Conservation (phyloP, 2,797 vertebrate genomes). For the Rhinatrema bivittatum region DNA sequence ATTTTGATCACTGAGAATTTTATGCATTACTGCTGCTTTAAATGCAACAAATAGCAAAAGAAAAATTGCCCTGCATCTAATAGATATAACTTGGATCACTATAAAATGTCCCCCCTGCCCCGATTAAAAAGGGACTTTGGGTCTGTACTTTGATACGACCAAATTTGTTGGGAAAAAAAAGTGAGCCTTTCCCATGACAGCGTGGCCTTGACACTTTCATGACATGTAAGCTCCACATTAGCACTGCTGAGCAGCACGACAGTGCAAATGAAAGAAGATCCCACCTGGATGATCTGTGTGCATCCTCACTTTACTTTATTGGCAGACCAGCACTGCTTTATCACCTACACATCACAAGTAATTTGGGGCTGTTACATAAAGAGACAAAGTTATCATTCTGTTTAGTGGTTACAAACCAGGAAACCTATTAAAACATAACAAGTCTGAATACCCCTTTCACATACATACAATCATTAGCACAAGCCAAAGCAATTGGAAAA, state of each 20-base stretch:
- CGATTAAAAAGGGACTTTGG: constrained; percentile 25
- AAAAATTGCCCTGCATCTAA: not conserved
- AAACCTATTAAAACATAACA: constrained; percentile 52
- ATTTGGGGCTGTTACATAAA: constrained; percentile 45
- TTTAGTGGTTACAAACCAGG: constrained; percentile 44
- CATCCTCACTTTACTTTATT: constrained; percentile 40
- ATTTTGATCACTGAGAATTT: no score
- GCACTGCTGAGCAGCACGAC: constrained; percentile 41
- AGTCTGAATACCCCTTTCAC: constrained; percentile 31
- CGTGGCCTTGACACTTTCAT: constrained; percentile 41
- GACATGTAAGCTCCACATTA: constrained; percentile 48
- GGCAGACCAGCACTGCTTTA: constrained; percentile 41
- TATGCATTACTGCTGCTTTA: no score
- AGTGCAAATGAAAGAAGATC: constrained; percentile 55
- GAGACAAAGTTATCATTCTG: constrained; percentile 43
- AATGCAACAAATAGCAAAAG: no score
- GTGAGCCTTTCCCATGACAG: constrained; percentile 43
- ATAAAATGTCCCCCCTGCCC: no score
- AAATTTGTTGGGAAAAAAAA: constrained; percentile 48
- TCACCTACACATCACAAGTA: constrained; percentile 49
- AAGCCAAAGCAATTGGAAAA: constrained; percentile 13
- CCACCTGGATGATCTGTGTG: constrained; percentile 45
- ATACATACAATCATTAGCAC: constrained; percentile 30
- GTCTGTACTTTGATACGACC: constrained; percentile 29
- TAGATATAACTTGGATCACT: not conserved